phyloP scores from a whole-genome alignment of 2,888 invertebrate genomes.

The Spialia ferax region DNA sequence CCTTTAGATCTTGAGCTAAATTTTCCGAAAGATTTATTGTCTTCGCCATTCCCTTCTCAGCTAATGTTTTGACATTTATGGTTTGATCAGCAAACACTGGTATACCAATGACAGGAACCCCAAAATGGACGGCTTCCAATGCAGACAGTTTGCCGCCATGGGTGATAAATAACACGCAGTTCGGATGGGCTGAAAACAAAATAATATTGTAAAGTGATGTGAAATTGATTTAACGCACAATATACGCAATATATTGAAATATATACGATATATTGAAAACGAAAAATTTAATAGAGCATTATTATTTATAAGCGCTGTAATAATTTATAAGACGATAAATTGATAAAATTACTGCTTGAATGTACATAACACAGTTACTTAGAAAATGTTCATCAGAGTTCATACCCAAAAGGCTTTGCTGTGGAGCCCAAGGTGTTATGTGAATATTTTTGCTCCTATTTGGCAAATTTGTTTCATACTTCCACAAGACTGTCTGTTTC shows the following conservation, averaged over 20 bases:
- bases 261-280: too few relatives aligned
- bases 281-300: too few relatives aligned
- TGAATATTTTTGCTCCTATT: constrained; percentile 55
- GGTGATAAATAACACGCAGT: constrained; percentile 56
- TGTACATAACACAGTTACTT: not conserved
- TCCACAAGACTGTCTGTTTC: constrained; percentile 72
- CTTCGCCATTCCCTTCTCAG: constrained; percentile 50
- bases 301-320: too few relatives aligned
- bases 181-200: constrained; percentile 50
- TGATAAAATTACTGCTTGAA: too few relatives aligned
- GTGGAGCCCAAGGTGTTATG: constrained; percentile 59
- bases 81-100: constrained; percentile 59
- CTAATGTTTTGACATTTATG: constrained; percentile 52
- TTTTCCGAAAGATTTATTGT: constrained; percentile 51
- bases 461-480: constrained; percentile 54
- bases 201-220: not conserved
- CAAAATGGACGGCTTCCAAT: constrained; percentile 58
- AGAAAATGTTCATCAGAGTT: not conserved
- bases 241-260: too few relatives aligned
- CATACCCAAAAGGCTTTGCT: constrained; percentile 59
- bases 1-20: constrained; percentile 51
- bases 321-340: too few relatives aligned
- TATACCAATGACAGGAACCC: constrained; percentile 60
- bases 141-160: constrained; percentile 55
- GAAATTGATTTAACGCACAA: too few relatives aligned